Conservation (phyloP, 1,140 invertebrate species). For the Ostrea denselamellosa region DNA sequence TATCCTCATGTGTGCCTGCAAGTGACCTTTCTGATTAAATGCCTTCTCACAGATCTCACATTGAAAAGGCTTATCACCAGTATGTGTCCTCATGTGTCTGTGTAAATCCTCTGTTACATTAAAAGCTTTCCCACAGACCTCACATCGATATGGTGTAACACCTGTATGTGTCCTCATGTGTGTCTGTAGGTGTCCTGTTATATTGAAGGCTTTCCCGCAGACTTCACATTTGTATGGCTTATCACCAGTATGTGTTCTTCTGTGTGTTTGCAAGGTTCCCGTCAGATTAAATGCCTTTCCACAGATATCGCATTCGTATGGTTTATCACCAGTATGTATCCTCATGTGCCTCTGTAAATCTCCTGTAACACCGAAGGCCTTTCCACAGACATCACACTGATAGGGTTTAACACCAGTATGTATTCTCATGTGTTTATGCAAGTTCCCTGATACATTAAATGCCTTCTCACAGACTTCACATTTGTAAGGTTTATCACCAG, state of each 20-base stretch:
- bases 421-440: not conserved
- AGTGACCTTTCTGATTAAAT: not conserved
- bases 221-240: not conserved
- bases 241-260: not conserved
- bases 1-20: not conserved
- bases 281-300: not conserved
- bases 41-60: not conserved
- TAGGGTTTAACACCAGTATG: not conserved
- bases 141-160: not conserved
- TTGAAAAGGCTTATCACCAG: not conserved
- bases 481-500: not conserved
- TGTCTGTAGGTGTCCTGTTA: not conserved
- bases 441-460: not conserved
- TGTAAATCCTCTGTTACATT: not conserved
- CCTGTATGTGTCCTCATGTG: not conserved
- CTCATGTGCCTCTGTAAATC: not conserved
- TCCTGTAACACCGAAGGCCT: not conserved
- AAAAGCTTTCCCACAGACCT: not conserved
- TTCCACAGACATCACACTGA: not conserved
- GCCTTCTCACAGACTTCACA: not conserved
- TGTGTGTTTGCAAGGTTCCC: not conserved
- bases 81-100: not conserved
- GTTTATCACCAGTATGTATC: not conserved
- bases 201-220: not conserved
- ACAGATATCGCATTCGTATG: not conserved